phyloP scores from a whole-genome alignment of 2,113 vertebrate genomes.

The Eurystomus gularis region DNA sequence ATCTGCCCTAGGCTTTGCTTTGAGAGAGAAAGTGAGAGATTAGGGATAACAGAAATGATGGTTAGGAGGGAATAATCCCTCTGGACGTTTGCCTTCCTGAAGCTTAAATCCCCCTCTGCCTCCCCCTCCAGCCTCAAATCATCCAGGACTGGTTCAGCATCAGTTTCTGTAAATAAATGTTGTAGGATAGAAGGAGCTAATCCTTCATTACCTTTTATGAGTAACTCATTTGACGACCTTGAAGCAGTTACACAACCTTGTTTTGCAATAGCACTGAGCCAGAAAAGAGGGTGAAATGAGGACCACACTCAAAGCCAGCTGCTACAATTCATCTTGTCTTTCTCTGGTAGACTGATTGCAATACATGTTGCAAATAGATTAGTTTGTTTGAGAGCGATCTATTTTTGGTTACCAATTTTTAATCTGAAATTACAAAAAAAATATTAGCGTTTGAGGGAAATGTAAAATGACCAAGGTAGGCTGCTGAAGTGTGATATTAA shows the following conservation, averaged over 20 bases:
- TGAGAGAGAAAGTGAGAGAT: neutral
- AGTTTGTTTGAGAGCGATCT: neutral
- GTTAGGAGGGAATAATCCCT: conserved; percentile 35
- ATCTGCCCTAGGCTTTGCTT: neutral
- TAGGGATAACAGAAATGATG: neutral
- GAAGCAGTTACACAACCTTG: conserved; percentile 8
- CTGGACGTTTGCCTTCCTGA: neutral
- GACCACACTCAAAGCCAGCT: conserved; percentile 15
- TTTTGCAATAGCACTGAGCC: neutral
- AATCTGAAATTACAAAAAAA: conserved; percentile 4
- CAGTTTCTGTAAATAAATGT: neutral
- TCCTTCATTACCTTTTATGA: conserved; percentile 38
- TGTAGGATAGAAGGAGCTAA: neutral
- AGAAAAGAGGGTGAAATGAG: neutral
- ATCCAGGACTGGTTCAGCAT: neutral
- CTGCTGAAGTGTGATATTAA: neutral
- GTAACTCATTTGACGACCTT: conserved; percentile 18
- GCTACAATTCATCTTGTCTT: neutral
- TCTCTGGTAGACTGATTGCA: neutral
- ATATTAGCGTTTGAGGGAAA: neutral
- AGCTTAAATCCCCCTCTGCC: conserved; percentile 28
- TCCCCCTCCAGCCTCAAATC: conserved; percentile 7
- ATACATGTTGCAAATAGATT: neutral
- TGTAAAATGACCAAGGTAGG: neutral
- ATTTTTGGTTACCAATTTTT: neutral